Percentiles rank a stretch among this genome's conserved stretches.
Conservation (phyloP, 2,888 invertebrate species). For the Sphaerophoria taeniata region DNA sequence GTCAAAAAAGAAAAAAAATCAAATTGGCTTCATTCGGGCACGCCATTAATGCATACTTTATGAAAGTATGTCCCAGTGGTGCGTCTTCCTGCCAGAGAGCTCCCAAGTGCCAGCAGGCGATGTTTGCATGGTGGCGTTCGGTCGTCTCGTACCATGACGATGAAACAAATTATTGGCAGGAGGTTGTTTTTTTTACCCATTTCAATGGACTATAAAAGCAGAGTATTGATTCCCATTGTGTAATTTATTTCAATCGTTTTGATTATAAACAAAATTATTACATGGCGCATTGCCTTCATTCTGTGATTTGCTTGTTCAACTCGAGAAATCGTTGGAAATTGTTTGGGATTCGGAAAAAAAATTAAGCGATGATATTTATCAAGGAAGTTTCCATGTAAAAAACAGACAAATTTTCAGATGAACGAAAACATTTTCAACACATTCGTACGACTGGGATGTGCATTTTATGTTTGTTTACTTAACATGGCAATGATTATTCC, state of each 20-base stretch:
- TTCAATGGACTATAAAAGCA: conserved; percentile 45
- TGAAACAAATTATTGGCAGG: background rate
- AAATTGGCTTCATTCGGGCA: conserved; percentile 48
- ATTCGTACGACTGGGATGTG: too few relatives aligned
- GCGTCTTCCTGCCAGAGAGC: background rate
- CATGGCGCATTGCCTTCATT: conserved; percentile 36
- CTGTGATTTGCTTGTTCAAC: conserved; percentile 13
- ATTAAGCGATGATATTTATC: background rate
- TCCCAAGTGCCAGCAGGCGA: conserved; percentile 1
- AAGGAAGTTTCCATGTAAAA: too few relatives aligned
- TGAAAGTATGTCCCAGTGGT: conserved; percentile 19
- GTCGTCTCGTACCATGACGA: background rate
- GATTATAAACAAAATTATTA: conserved; percentile 70
- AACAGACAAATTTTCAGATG: too few relatives aligned
- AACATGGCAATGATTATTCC: too few relatives aligned
- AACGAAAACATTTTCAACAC: too few relatives aligned
- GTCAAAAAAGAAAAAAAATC: conserved; percentile 19
- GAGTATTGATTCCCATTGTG: conserved; percentile 60
- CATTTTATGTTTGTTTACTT: too few relatives aligned
- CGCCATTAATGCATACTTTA: conserved; percentile 57
- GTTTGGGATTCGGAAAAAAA: conserved; percentile 4
- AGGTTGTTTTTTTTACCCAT: background rate
- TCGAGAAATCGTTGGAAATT: conserved; percentile 23
- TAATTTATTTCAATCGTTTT: conserved; percentile 69
- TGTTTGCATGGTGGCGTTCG: background rate